Evolutionary conservation across 1,140 invertebrate genomes (phyloP).

Genomic region (Phymastichus coffea): DNA sequence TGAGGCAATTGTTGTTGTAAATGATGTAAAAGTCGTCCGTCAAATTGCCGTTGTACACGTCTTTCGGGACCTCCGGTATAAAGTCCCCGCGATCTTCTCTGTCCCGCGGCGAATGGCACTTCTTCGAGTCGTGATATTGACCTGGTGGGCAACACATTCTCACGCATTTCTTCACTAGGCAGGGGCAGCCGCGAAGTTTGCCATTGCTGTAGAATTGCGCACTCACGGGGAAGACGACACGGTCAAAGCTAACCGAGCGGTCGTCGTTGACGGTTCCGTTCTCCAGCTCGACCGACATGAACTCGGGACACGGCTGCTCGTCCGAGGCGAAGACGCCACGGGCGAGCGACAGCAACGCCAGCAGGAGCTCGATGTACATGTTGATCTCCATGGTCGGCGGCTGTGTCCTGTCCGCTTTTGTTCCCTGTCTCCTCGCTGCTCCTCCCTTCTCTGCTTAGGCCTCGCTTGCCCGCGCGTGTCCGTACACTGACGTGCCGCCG

Average conservation of each 20-base stretch:
- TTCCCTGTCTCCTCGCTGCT: too few relatives aligned
- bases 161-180: constrained; percentile 20
- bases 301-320: background rate
- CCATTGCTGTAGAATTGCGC: constrained; percentile 5
- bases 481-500: too few relatives aligned
- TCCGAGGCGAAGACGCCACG: too few relatives aligned
- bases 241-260: constrained; percentile 6
- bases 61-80: background rate
- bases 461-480: too few relatives aligned
- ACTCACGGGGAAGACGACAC: background rate
- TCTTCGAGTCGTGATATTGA: background rate
- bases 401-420: too few relatives aligned
- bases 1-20: background rate
- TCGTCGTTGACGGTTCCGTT: background rate
- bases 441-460: too few relatives aligned
- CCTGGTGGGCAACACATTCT: constrained; percentile 26
- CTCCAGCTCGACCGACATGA: constrained; percentile 1
- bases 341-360: too few relatives aligned
- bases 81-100: background rate
- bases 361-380: too few relatives aligned
- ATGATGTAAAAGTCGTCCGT: background rate
- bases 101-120: background rate
- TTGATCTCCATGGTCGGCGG: too few relatives aligned
- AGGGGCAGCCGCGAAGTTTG: constrained; percentile 24
- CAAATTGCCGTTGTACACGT: background rate